Percentiles rank a stretch among this genome's conserved stretches.
These are phyloP conservation scores for Aplidium turbinatum DNA, from an alignment of 23 tunicate species.

Conservation along the genomic window DNA sequence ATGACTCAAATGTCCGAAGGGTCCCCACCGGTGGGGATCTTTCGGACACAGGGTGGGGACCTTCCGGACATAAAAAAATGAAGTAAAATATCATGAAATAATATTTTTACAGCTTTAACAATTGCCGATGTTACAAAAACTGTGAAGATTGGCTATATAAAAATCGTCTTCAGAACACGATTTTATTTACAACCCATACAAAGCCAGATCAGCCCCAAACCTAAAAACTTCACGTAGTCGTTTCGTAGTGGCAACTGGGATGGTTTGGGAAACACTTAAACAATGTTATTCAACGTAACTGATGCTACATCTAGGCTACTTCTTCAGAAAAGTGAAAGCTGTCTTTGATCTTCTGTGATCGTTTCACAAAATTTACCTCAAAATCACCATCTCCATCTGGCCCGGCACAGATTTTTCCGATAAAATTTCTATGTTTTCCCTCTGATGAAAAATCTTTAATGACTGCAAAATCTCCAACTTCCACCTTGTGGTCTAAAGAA, in stretches of 20 bases:
- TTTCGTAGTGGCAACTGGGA: conserved; percentile 11
- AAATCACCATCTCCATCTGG: conserved; percentile 16
- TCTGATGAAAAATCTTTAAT: conserved; percentile 27
- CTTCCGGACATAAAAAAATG: too few relatives aligned
- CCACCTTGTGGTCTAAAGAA: background rate
- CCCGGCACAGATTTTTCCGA: conserved; percentile 18
- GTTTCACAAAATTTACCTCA: conserved; percentile 12
- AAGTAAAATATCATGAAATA: too few relatives aligned
- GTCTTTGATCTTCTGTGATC: conserved; percentile 14
- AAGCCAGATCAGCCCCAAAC: background rate
- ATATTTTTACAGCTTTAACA: too few relatives aligned
- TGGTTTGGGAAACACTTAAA: conserved; percentile 13
- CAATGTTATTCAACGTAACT: conserved; percentile 6
- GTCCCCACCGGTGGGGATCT: too few relatives aligned
- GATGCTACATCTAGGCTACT: conserved; percentile 15
- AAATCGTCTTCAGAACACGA: too few relatives aligned
- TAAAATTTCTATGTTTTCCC: conserved; percentile 11
- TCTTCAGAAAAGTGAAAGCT: too few relatives aligned
- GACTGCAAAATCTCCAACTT: conserved; percentile 18
- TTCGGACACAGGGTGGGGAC: too few relatives aligned
- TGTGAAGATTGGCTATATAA: too few relatives aligned
- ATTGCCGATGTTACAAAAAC: too few relatives aligned
- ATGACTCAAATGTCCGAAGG: too few relatives aligned
- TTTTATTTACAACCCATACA: too few relatives aligned
- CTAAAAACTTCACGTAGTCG: conserved; percentile 10